Evolutionary conservation across 2,113 vertebrate species (phyloP).

Genomic region (Leucopsar rothschildi): DNA sequence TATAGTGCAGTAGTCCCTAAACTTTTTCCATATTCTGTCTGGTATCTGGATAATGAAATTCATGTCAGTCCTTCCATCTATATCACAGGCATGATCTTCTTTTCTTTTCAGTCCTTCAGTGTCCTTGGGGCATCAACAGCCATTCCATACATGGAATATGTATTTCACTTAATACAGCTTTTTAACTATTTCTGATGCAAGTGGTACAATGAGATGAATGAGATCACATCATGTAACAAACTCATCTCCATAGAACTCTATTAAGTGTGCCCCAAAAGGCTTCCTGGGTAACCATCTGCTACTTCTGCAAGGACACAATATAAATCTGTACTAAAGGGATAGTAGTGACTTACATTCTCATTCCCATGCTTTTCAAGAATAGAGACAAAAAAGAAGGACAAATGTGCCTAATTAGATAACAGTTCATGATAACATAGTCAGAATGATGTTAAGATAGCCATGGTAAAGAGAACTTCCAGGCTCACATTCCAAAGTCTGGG

Average conservation of each 20-base stretch:
- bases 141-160: not conserved
- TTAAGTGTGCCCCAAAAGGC: not conserved
- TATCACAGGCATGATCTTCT: not conserved
- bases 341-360: not conserved
- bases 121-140: not conserved
- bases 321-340: not conserved
- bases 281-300: not conserved
- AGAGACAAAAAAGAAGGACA: not conserved
- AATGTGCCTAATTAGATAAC: not conserved
- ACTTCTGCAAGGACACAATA: not conserved
- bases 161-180: not conserved
- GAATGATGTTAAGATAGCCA: not conserved
- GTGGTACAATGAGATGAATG: not conserved
- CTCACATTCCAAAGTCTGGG: not conserved
- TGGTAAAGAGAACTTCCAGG: not conserved
- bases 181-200: not conserved
- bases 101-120: not conserved
- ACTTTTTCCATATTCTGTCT: not conserved
- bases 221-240: not conserved
- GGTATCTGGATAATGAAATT: not conserved
- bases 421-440: not conserved
- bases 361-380: not conserved
- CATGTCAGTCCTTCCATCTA: not conserved
- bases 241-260: not conserved
- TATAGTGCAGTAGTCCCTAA: conserved; percentile 10